phyloP scores from a whole-genome alignment of 2,113 vertebrate genomes.

The Platichthys flesus region DNA sequence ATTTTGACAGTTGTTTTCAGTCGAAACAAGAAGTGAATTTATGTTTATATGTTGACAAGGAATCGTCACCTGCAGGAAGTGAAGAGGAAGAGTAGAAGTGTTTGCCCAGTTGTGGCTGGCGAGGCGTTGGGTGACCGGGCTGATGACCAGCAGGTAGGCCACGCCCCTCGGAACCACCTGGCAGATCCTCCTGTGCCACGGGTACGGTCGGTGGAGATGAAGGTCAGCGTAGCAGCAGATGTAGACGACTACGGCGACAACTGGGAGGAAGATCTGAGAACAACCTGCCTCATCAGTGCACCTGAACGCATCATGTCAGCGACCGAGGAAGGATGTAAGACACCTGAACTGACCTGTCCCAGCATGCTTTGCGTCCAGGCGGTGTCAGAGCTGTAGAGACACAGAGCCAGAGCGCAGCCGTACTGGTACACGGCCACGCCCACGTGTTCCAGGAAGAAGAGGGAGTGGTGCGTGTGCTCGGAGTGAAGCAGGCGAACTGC shows the following conservation, averaged over 20 bases:
- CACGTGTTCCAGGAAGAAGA: conserved; percentile 90
- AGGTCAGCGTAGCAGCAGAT: conserved; percentile 88
- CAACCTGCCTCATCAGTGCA: neutral
- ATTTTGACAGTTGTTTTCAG: neutral
- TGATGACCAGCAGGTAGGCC: conserved; percentile 87
- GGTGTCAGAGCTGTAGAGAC: conserved; percentile 87
- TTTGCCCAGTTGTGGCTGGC: conserved; percentile 76
- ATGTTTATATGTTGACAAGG: neutral
- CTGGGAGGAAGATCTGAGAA: conserved; percentile 58
- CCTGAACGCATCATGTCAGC: neutral
- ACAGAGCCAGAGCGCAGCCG: conserved; percentile 89
- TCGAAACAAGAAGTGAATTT: neutral
- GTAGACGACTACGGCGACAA: conserved; percentile 38
- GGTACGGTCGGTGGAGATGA: conserved; percentile 82
- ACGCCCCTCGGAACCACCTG: conserved; percentile 84
- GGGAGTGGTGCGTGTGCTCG: conserved; percentile 87
- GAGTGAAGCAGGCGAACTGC: conserved; percentile 91
- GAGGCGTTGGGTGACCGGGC: conserved; percentile 85
- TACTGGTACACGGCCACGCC: conserved; percentile 91
- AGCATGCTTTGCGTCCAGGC: conserved; percentile 84
- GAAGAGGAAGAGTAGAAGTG: conserved; percentile 82
- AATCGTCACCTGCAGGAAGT: conserved; percentile 84
- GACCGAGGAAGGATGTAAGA: neutral
- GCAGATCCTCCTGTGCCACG: conserved; percentile 85
- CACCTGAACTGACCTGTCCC: conserved; percentile 65